Evolutionary conservation across 2,888 invertebrate species (phyloP).

Genomic region (Troides oblongomaculatus): DNA sequence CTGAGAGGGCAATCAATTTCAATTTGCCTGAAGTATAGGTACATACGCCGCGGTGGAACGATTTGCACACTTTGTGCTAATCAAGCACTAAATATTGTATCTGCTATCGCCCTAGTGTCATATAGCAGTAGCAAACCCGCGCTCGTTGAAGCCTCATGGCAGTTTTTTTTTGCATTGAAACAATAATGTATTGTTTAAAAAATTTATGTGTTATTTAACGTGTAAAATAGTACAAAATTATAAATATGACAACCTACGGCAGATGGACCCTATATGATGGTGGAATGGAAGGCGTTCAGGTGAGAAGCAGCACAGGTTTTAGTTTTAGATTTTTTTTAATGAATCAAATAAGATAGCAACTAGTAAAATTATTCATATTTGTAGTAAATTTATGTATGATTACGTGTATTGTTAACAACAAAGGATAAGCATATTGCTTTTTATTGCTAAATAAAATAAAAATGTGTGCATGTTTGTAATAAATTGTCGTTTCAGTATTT

Average conservation of each 20-base stretch:
- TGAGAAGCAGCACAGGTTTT: conserved; percentile 38
- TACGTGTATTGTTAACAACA: neutral
- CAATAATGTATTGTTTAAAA: conserved; percentile 28
- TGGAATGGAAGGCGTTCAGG: conserved; percentile 63
- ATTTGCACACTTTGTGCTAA: conserved; percentile 76
- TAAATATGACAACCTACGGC: conserved; percentile 62
- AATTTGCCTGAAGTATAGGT: conserved; percentile 49
- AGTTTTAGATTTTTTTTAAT: neutral
- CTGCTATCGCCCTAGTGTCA: conserved; percentile 59
- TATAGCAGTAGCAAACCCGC: conserved; percentile 54
- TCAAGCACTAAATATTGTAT: conserved; percentile 73
- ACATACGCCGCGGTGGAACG: conserved; percentile 45
- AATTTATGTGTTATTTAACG: conserved; percentile 31
- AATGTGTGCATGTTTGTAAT: neutral
- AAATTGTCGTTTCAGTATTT: too few relatives aligned
- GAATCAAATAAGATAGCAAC: neutral
- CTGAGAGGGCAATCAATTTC: conserved; percentile 66
- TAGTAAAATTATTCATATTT: neutral
- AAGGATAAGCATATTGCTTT: neutral
- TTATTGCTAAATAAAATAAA: neutral
- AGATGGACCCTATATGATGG: conserved; percentile 69
- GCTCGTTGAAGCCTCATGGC: conserved; percentile 43
- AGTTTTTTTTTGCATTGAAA: conserved; percentile 17
- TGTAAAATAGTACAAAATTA: neutral
- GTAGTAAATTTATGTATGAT: neutral